phyloP scores from a whole-genome alignment of 2,797 vertebrate genomes.

The Eurystomus glaucurus region DNA sequence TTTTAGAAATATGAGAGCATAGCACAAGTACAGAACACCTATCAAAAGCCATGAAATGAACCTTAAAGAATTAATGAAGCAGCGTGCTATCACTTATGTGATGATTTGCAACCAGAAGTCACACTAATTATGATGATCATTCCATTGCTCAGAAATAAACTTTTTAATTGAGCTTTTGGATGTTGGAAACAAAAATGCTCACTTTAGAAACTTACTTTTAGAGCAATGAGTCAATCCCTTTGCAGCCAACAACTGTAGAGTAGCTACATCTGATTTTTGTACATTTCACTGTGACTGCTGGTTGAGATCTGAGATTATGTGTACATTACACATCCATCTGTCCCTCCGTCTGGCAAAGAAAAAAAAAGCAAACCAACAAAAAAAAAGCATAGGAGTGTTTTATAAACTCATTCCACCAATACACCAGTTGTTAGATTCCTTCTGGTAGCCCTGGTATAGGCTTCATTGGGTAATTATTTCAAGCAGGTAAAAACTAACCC shows the following conservation, averaged over 20 bases:
- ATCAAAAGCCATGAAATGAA: background rate
- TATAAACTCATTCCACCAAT: slow-evolving; percentile 59
- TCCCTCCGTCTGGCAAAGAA: slow-evolving; percentile 73
- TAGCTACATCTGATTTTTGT: slow-evolving; percentile 16
- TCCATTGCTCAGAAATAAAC: background rate
- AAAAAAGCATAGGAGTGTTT: slow-evolving; percentile 16
- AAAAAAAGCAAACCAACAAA: background rate
- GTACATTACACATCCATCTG: slow-evolving; percentile 74
- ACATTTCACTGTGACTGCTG: slow-evolving; percentile 23
- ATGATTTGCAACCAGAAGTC: background rate
- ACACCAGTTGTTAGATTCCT: slow-evolving; percentile 72
- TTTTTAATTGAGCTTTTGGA: background rate
- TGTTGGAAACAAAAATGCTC: background rate
- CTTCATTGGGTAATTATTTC: slow-evolving; percentile 77
- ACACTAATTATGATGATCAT: background rate
- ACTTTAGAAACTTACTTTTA: background rate
- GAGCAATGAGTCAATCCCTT: background rate
- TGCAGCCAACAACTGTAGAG: background rate
- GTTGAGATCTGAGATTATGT: slow-evolving; percentile 46
- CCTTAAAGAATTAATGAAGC: background rate
- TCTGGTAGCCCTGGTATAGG: slow-evolving; percentile 50
- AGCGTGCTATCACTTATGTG: background rate
- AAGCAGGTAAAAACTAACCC: slow-evolving; percentile 72
- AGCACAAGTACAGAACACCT: background rate
- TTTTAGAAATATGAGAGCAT: background rate